Percentiles rank a stretch among this genome's conserved stretches.
These are phyloP conservation scores for Orthosia gothica DNA, from an alignment of 2,888 invertebrate species.

Conservation along the genomic window DNA sequence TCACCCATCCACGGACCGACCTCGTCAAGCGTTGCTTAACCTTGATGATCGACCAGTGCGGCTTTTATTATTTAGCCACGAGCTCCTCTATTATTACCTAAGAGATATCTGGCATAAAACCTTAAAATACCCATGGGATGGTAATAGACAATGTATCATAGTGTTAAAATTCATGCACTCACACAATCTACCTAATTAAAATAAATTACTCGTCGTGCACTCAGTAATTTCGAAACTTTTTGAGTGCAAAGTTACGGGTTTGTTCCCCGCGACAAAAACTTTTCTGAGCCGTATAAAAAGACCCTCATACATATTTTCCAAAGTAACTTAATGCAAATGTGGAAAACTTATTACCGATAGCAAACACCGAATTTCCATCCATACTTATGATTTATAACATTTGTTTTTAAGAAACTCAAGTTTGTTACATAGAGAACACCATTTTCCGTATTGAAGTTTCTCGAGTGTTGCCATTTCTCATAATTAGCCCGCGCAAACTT, in stretches of 20 bases:
- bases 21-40: too few relatives aligned
- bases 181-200: slow-evolving; percentile 47
- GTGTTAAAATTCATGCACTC: slow-evolving; percentile 48
- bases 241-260: slow-evolving; percentile 55
- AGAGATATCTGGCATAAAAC: neutral
- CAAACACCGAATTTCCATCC: slow-evolving; percentile 44
- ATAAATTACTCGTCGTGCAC: slow-evolving; percentile 53
- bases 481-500: slow-evolving; percentile 86
- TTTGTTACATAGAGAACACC: slow-evolving; percentile 68
- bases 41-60: too few relatives aligned
- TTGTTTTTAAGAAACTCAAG: slow-evolving; percentile 53
- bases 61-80: too few relatives aligned
- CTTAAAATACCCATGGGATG: slow-evolving; percentile 28
- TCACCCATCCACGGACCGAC: too few relatives aligned
- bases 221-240: slow-evolving; percentile 58
- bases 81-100: too few relatives aligned
- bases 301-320: slow-evolving; percentile 52
- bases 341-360: slow-evolving; percentile 42
- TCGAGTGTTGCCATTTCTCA: slow-evolving; percentile 82
- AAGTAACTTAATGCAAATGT: slow-evolving; percentile 49
- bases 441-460: slow-evolving; percentile 76
- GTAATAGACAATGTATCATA: slow-evolving; percentile 6
- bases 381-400: slow-evolving; percentile 52
- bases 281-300: slow-evolving; percentile 30
- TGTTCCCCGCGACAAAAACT: slow-evolving; percentile 48